Conservation (phyloP, 2,113 vertebrate species). For the Cheilinus undulatus region DNA sequence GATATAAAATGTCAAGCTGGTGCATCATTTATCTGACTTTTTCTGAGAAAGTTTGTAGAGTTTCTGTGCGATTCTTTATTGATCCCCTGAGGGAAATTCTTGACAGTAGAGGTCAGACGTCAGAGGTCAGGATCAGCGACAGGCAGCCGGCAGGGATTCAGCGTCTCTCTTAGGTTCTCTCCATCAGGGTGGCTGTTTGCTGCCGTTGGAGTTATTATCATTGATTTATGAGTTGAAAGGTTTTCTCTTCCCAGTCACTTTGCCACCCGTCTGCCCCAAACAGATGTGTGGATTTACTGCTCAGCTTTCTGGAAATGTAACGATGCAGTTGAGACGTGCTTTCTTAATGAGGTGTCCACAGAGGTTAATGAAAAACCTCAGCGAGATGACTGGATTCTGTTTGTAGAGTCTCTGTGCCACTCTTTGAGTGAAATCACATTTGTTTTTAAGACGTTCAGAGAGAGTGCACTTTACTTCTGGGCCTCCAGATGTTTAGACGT, state of each 20-base stretch:
- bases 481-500: not conserved
- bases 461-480: not conserved
- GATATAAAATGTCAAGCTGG: slow-evolving; percentile 22
- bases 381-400: not conserved
- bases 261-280: slow-evolving; percentile 35
- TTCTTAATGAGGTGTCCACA: slow-evolving; percentile 8
- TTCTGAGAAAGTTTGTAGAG: not conserved
- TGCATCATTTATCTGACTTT: not conserved
- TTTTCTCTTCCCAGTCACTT: slow-evolving; percentile 9
- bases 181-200: slow-evolving; percentile 21
- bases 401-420: too few species aligned
- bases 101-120: slow-evolving; percentile 47
- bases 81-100: slow-evolving; percentile 61
- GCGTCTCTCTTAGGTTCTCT: slow-evolving; percentile 31
- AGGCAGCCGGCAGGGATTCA: too few species aligned
- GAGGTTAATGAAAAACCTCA: not conserved
- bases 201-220: slow-evolving; percentile 4
- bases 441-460: not conserved
- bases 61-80: slow-evolving; percentile 31
- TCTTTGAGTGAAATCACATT: not conserved
- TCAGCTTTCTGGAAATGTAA: slow-evolving; percentile 34
- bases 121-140: slow-evolving; percentile 49
- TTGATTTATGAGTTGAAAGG: slow-evolving; percentile 50
- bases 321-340: slow-evolving; percentile 1
- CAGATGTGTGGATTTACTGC: slow-evolving; percentile 52